Percentiles rank a stretch among this genome's conserved stretches.
Conservation (phyloP, 2,797 vertebrate genomes). For the Eidolon dupreanum region DNA sequence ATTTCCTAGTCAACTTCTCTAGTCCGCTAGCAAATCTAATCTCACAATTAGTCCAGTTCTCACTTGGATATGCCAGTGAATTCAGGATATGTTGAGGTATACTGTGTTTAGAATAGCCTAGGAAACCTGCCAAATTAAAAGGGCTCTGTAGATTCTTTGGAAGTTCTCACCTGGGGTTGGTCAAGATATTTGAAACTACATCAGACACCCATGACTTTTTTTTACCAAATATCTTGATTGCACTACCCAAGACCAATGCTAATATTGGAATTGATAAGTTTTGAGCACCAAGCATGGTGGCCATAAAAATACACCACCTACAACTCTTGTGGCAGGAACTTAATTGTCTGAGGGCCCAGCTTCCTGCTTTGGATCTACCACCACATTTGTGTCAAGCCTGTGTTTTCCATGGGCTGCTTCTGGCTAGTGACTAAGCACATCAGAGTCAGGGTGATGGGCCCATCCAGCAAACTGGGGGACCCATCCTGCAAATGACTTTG, state of each 20-base stretch:
- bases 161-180: background rate
- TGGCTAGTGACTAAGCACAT: background rate
- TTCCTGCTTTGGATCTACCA: background rate
- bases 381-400: background rate
- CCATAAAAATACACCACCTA: background rate
- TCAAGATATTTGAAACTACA: background rate
- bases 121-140: background rate
- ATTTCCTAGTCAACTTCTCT: background rate
- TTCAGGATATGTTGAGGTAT: background rate
- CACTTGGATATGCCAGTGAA: background rate
- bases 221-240: background rate
- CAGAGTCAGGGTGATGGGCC: background rate
- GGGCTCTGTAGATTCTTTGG: background rate
- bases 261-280: background rate
- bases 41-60: background rate
- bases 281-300: background rate
- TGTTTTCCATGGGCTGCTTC: background rate
- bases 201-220: background rate
- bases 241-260: background rate
- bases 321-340: background rate
- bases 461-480: background rate
- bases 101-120: background rate
- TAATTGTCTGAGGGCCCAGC: background rate
- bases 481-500: background rate
- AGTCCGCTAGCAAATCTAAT: background rate